These are phyloP conservation scores for Aphidius colemani DNA, from an alignment of 2,888 invertebrate genomes.

Conservation along the genomic window DNA sequence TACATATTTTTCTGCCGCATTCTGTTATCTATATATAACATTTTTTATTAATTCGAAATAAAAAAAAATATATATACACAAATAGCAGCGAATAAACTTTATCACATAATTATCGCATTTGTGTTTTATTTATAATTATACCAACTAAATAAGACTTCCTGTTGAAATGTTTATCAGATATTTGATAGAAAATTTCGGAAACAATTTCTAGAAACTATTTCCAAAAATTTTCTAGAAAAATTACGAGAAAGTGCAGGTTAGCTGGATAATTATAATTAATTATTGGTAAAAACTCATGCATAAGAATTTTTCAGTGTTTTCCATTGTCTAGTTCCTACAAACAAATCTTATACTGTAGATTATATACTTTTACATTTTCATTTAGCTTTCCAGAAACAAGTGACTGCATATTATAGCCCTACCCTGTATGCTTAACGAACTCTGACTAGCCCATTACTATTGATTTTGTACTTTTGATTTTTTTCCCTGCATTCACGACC, in stretches of 20 bases:
- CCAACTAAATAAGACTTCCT: too few relatives aligned
- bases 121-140: too few relatives aligned
- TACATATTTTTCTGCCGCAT: neutral
- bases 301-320: neutral
- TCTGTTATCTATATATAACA: neutral
- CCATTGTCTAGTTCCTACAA: neutral
- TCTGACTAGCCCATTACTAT: constrained; percentile 20
- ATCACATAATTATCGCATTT: too few relatives aligned
- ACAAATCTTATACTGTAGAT: too few relatives aligned
- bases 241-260: too few relatives aligned
- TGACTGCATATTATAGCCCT: neutral
- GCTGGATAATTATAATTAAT: too few relatives aligned
- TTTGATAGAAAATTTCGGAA: too few relatives aligned
- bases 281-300: neutral
- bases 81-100: too few relatives aligned
- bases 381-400: constrained; percentile 10
- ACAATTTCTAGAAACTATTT: too few relatives aligned
- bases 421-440: constrained; percentile 20
- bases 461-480: constrained; percentile 24
- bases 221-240: too few relatives aligned
- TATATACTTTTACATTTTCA: constrained; percentile 7
- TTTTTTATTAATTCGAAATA: neutral
- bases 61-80: too few relatives aligned
- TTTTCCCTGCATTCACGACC: constrained; percentile 5
- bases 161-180: too few relatives aligned